phyloP scores from a whole-genome alignment of 2,888 invertebrate species.

The Eudasyphora cyanicolor region DNA sequence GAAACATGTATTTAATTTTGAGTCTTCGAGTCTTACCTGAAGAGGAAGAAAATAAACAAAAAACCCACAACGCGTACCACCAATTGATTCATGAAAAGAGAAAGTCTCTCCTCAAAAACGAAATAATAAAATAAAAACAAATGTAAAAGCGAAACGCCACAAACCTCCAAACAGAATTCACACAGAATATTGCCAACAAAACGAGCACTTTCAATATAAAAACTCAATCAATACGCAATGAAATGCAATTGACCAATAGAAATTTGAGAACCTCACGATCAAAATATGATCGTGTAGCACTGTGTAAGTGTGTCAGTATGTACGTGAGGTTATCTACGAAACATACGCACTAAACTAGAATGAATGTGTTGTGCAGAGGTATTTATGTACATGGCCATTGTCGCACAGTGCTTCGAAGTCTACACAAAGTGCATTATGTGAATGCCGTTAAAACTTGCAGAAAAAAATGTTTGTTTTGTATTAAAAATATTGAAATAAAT shows the following conservation, averaged over 20 bases:
- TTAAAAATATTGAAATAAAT: too few relatives aligned
- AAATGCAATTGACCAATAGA: neutral
- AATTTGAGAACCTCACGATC: neutral
- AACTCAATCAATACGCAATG: neutral
- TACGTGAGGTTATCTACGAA: neutral
- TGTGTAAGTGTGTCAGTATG: neutral
- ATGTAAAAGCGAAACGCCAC: slow-evolving; percentile 5
- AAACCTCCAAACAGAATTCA: slow-evolving; percentile 36
- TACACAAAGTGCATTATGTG: too few relatives aligned
- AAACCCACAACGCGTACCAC: neutral
- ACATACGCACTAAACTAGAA: neutral
- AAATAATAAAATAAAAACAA: slow-evolving; percentile 21
- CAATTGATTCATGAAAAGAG: slow-evolving; percentile 24
- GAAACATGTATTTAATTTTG: slow-evolving; percentile 49
- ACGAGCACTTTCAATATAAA: neutral
- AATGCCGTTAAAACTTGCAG: too few relatives aligned
- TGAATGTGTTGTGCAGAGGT: neutral
- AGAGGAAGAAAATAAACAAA: slow-evolving; percentile 23
- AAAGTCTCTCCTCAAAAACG: neutral
- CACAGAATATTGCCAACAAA: slow-evolving; percentile 30
- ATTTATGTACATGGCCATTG: neutral
- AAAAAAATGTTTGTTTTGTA: too few relatives aligned
- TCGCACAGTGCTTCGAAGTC: too few relatives aligned
- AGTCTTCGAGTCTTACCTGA: slow-evolving; percentile 3
- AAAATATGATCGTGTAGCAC: neutral